Conservation (phyloP, 1,140 invertebrate species). For the Meloidogyne chitwoodi region DNA sequence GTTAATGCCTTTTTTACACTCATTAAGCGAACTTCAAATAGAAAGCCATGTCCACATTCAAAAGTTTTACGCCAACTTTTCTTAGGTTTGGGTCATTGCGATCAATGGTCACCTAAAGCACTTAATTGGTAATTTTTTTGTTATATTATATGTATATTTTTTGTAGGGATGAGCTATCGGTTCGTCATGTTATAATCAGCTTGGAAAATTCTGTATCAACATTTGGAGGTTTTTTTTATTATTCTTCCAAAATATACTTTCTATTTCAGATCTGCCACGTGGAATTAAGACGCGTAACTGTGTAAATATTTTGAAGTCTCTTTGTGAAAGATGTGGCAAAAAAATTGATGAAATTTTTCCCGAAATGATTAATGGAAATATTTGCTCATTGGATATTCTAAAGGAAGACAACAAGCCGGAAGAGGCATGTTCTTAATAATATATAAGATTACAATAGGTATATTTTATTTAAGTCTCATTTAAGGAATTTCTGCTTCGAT, state of each 20-base stretch:
- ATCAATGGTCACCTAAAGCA: constrained; percentile 19
- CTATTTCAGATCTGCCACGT: background rate
- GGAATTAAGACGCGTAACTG: constrained; percentile 31
- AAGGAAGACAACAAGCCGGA: background rate
- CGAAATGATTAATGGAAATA: constrained; percentile 21
- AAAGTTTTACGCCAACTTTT: constrained; percentile 45
- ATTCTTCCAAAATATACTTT: background rate
- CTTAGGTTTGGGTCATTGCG: constrained; percentile 23
- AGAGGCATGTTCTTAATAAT: background rate
- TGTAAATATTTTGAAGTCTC: constrained; percentile 22
- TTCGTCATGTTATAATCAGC: background rate
- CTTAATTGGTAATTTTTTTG: constrained; percentile 11
- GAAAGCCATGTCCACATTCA: constrained; percentile 40
- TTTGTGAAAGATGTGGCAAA: constrained; percentile 24
- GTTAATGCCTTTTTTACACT: constrained; percentile 31
- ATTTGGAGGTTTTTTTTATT: background rate
- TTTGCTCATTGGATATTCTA: background rate
- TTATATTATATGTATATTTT: background rate
- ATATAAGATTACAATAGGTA: background rate
- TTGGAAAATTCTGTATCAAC: background rate
- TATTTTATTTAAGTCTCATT: constrained; percentile 7
- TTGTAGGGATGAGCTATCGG: background rate
- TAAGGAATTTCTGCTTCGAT: constrained; percentile 31
- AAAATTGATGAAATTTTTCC: constrained; percentile 24
- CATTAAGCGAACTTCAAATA: constrained; percentile 21